Base-by-base conservation (phyloP, 1,140 invertebrate species). In the Drosophila nebulosa region DNA sequence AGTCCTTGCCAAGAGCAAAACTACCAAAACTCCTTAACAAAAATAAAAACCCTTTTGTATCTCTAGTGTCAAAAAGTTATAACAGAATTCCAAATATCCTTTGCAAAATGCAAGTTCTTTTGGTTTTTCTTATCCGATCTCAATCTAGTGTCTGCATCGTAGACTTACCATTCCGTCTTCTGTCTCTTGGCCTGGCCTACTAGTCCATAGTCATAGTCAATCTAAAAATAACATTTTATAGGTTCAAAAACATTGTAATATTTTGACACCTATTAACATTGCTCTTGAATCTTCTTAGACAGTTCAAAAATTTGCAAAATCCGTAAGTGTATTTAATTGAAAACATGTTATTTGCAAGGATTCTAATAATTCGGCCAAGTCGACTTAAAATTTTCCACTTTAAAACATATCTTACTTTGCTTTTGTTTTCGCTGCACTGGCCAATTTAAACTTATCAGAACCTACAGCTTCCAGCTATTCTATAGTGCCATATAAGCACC, bases 1-100 rank as follows among this genome's bases (percentile, higher is more conserved):
- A 72, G 69, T 72, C 53, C 69, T 52, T 55, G 55, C 39, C 7
- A 46, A 21, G 14, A 1, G 14, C 4, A 5, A 32, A 9, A 3
- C 4, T 32, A 32, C 12, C 4, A 36, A 36, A 36, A 36, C 2
- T 4, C 35, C 36, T 39, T 39, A 39, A 39, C 3, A 39, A 39
- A 39, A 39, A 14, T 4, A 35, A 36, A 36, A 36, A 36, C 35
- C 9, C 1, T n/a, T 36, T 36, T 4, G 35, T 14, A 36, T 36
- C 35, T 36, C 35, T 36, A 36, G 35, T 35, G 32, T 35, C 32
- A 35, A 35, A 35, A 35, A n/a, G 12, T 36, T 36, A 14, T 14
- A 36, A 30, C 27, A 30, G 10, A 30, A 30, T 9, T 16, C 36
- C 4, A 42, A 42, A 42, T 14, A 42, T 18, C 14, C 39, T 42